Percentiles rank a stretch among this genome's conserved stretches.
These are phyloP conservation scores for rabbit (Oryctolagus cuniculus) DNA, from an alignment of 2,113 vertebrate species.

Conservation along the genomic window DNA sequence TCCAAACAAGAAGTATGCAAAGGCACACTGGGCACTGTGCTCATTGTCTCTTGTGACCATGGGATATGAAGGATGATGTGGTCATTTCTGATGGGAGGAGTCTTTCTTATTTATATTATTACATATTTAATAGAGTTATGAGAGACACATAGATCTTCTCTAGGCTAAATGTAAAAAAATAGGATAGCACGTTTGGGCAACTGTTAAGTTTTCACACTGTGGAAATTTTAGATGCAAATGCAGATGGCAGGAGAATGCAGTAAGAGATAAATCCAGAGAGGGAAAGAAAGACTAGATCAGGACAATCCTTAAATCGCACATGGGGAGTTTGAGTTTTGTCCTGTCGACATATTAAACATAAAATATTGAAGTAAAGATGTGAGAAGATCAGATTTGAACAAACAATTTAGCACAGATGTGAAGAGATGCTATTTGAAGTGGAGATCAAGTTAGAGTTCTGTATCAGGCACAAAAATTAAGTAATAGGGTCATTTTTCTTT, in stretches of 20 bases:
- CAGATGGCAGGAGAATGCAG: background rate
- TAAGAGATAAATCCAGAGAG: background rate
- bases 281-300: background rate
- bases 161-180: background rate
- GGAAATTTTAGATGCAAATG: background rate
- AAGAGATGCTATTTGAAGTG: background rate
- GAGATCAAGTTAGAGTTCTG: background rate
- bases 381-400: background rate
- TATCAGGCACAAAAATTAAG: background rate
- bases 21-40: background rate
- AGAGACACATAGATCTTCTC: background rate
- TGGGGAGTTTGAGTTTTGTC: background rate
- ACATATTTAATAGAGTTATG: background rate
- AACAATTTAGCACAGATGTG: background rate
- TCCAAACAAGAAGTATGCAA: background rate
- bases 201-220: background rate
- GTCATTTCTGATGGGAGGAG: background rate
- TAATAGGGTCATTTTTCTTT: background rate
- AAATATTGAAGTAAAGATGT: slow-evolving; percentile 17
- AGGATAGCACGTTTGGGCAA: background rate
- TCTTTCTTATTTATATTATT: background rate
- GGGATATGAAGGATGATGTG: background rate
- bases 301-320: background rate
- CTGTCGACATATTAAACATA: background rate
- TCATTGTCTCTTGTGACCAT: background rate